A percentile compares a stretch with the other conserved stretches of the same genome.
Evolutionary conservation across 2,113 vertebrate genomes (phyloP).

Genomic region (Callopanchax toddi): DNA sequence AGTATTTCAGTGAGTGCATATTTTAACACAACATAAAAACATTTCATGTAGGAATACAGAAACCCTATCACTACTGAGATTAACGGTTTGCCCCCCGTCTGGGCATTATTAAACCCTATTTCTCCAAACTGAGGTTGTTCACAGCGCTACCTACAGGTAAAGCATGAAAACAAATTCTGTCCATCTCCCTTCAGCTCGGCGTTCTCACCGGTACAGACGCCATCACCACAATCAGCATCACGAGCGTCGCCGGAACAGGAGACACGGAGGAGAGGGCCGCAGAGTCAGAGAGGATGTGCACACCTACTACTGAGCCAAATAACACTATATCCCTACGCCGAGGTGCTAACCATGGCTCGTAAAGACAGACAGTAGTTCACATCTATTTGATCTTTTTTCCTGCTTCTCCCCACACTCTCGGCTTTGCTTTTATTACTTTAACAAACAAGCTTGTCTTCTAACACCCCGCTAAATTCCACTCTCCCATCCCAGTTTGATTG

Average conservation of each 20-base stretch:
- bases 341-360: constrained; percentile 59
- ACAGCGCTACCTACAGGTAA: neutral
- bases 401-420: constrained; percentile 45
- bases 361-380: constrained; percentile 62
- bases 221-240: constrained; percentile 84
- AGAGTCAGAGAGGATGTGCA: constrained; percentile 72
- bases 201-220: constrained; percentile 86
- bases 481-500: constrained; percentile 15
- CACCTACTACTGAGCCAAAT: constrained; percentile 78
- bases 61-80: too few relatives aligned
- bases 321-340: constrained; percentile 51
- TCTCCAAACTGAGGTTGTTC: too few relatives aligned
- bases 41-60: too few relatives aligned
- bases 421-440: constrained; percentile 39
- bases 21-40: too few relatives aligned
- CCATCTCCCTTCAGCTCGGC: constrained; percentile 78
- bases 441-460: constrained; percentile 33
- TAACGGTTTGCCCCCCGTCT: too few relatives aligned
- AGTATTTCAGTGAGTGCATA: too few relatives aligned
- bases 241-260: constrained; percentile 85
- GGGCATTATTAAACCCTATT: too few relatives aligned
- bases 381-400: constrained; percentile 15
- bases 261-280: constrained; percentile 77
- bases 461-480: constrained; percentile 28
- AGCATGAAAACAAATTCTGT: neutral